Conservation (phyloP, 2,113 vertebrate species). For the Halcyon malimbica region DNA sequence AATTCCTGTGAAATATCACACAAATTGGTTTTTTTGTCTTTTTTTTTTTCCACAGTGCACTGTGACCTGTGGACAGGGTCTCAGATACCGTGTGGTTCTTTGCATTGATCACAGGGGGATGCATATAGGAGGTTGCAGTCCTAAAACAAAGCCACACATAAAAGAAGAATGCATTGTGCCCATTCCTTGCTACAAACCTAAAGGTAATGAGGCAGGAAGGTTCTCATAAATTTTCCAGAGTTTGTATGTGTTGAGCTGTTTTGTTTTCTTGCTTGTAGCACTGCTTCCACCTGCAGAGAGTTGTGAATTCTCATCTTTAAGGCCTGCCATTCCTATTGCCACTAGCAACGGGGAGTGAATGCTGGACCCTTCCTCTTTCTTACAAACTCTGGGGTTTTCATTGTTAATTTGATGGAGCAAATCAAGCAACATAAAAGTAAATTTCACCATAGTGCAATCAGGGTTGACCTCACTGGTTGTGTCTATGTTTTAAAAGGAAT, state of each 20-base stretch:
- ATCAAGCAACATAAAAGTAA: background rate
- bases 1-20: background rate
- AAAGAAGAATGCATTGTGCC: constrained; percentile 94
- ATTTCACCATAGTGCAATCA: background rate
- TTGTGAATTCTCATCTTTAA: background rate
- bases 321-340: background rate
- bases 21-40: too few relatives aligned
- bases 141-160: constrained; percentile 94
- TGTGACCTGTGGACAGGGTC: constrained; percentile 94
- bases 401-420: background rate
- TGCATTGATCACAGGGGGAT: constrained; percentile 94
- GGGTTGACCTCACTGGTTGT: background rate
- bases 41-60: constrained; percentile 83
- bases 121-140: constrained; percentile 92
- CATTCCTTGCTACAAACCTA: constrained; percentile 93
- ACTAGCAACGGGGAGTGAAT: background rate
- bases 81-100: constrained; percentile 94
- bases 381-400: background rate
- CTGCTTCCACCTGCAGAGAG: background rate
- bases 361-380: background rate
- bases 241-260: background rate
- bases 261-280: background rate
- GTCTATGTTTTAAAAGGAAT: background rate
- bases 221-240: background rate
- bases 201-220: constrained; percentile 74